Evolutionary conservation across 1,140 invertebrate genomes (phyloP), one percentile per base, ranked within the genome.

Genomic region (Doryteuthis pealeii): DNA sequence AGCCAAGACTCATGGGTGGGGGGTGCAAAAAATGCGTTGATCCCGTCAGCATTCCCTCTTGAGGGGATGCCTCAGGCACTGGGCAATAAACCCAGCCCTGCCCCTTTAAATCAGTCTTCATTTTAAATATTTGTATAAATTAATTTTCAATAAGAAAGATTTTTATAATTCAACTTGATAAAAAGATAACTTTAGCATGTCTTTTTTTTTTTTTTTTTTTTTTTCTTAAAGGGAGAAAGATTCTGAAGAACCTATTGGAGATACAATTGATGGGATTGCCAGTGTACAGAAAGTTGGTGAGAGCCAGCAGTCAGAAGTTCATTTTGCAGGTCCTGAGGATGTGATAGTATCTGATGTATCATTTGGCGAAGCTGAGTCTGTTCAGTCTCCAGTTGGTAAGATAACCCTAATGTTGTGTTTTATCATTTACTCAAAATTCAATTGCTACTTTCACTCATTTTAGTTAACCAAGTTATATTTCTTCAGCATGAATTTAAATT

Each of bases 301-400:
- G 32, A 40, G 26, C 15, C 35, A 74, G 15, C 30, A 66, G 83
- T 32, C 87, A 35, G 72, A 75, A 62, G 70, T 92, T 81, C 91
- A 91, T 67, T 89, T 96, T 35, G 93, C 95, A 78, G 92, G 94
- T 78, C 94, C 94, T 26, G 91, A 91, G 58, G 93, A 95, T 86
- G 93, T 95, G 76, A 90, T 92, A 75, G 90, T 94, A 35, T 92
- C 91, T 75, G 91, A 92, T 82, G 90, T 91, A 78, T 91, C 93
- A 31, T 91, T 94, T 54, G 92, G 92, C 78, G 77, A 84, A 71
- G 93, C 94, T 4, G 91, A 94, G 86, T 92, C 93, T 76, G 92
- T 94, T 79, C 89, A 94, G 76, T 94, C 94, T 71, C 93, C 93
- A 77, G 89, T 93, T 88, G 93, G 93, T 94, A 91, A 83, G 76